Evolutionary conservation across 2,888 invertebrate genomes (phyloP).

Genomic region (Leptinotarsa haldemani): DNA sequence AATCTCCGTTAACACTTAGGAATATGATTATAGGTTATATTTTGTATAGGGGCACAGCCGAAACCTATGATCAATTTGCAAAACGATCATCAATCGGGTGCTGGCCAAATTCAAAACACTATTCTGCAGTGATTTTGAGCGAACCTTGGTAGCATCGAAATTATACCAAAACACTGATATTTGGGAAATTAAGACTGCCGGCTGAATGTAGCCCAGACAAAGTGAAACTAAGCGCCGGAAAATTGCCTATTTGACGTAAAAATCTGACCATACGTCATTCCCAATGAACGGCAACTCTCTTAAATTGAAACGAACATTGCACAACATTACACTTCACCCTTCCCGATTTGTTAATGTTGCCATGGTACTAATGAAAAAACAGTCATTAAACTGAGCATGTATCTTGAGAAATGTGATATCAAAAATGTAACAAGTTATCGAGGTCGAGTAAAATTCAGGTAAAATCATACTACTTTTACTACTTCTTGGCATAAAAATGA

Average conservation of each 20-base stretch:
- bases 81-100: conserved; percentile 13
- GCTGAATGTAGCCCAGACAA: background rate
- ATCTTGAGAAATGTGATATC: too few species aligned
- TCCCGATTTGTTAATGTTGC: too few species aligned
- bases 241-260: background rate
- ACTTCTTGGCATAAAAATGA: too few species aligned
- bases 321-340: too few species aligned
- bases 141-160: conserved; percentile 8
- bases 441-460: too few species aligned
- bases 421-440: too few species aligned
- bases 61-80: conserved; percentile 6
- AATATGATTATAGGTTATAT: conserved; percentile 16
- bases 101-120: conserved; percentile 7
- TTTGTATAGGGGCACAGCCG: background rate
- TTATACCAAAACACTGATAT: conserved; percentile 14
- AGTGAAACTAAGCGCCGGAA: background rate
- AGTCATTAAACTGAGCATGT: too few species aligned
- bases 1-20: background rate
- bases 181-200: background rate
- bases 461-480: too few species aligned
- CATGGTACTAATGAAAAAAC: too few species aligned
- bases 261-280: too few species aligned
- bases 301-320: too few species aligned
- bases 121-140: background rate
- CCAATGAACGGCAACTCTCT: too few species aligned